Conservation (phyloP, 2,113 vertebrate species). For the Heteronetta atricapilla region DNA sequence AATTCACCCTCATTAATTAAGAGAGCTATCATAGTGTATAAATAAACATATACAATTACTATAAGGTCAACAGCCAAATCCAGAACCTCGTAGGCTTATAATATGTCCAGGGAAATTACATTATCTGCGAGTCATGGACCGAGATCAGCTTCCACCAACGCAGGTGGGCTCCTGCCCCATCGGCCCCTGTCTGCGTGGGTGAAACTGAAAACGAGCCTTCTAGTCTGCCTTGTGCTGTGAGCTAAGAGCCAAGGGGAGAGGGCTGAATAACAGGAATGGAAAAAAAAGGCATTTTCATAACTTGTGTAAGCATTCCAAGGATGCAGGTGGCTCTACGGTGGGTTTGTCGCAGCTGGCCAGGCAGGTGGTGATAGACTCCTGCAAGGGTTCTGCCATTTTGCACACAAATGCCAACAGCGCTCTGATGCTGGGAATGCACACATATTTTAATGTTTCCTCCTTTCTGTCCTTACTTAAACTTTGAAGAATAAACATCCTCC, state of each 20-base stretch:
- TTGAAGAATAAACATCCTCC: neutral
- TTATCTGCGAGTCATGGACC: neutral
- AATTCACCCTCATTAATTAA: neutral
- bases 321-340: rapidly evolving
- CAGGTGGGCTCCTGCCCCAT: neutral
- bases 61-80: neutral
- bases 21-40: neutral
- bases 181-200: rapidly evolving
- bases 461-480: neutral
- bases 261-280: neutral
- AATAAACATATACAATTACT: neutral
- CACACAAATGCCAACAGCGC: neutral
- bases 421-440: neutral
- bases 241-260: rapidly evolving
- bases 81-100: neutral
- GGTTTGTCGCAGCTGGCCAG: neutral
- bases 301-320: neutral
- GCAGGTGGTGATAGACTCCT: neutral
- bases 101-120: neutral
- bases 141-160: neutral
- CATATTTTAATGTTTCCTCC: neutral
- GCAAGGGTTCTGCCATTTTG: neutral
- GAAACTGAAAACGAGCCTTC: neutral
- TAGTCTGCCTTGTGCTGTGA: neutral
- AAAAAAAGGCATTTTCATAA: neutral